Percentiles rank a stretch among this genome's conserved stretches.
Evolutionary conservation across 2,888 invertebrate species (phyloP).

Genomic region (Perithous albicinctus): DNA sequence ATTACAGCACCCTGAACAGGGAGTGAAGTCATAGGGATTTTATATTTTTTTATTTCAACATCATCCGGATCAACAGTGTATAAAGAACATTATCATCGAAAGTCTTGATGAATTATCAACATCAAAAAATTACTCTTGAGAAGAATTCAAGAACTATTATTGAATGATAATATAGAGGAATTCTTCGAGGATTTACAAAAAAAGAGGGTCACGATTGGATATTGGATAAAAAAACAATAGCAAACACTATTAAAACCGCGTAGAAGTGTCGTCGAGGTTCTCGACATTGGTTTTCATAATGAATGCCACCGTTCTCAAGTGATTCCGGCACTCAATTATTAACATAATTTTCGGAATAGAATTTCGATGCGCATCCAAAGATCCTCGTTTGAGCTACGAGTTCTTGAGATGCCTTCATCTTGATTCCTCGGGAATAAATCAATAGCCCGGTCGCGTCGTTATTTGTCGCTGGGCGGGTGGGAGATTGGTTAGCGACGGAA

Average conservation of each 20-base stretch:
- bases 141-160: too few species aligned
- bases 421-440: conserved; percentile 27
- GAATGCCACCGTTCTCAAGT: not conserved
- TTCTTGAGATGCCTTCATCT: not conserved
- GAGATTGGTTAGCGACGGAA: conserved; percentile 22
- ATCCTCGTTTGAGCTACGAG: not conserved
- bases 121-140: too few species aligned
- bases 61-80: too few species aligned
- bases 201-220: too few species aligned
- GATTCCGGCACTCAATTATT: not conserved
- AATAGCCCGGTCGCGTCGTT: conserved; percentile 1
- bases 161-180: too few species aligned
- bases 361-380: not conserved
- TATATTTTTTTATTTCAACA: too few species aligned
- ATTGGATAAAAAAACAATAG: not conserved
- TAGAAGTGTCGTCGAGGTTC: not conserved
- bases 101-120: too few species aligned
- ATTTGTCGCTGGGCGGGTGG: not conserved
- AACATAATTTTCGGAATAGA: not conserved
- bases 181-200: too few species aligned
- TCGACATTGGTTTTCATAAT: not conserved
- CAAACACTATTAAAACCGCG: not conserved
- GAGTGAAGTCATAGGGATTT: too few species aligned
- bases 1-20: too few species aligned
- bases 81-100: too few species aligned